Conservation (phyloP, 2,888 invertebrate genomes). For the Tetragonula carbonaria region DNA sequence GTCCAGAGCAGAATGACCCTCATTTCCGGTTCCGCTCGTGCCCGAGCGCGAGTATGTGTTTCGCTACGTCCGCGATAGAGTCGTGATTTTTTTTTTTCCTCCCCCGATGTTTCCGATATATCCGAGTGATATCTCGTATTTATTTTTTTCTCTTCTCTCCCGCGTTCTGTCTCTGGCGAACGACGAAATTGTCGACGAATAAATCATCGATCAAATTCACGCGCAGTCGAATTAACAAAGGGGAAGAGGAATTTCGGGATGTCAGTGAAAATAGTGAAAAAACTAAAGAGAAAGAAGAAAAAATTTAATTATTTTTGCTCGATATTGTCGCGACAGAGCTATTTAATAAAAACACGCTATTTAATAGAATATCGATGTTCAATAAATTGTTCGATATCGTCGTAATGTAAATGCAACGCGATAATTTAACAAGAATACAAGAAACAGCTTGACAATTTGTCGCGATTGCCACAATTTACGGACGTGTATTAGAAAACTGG, state of each 20-base stretch:
- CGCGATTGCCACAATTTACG: too few relatives aligned
- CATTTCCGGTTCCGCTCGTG: slow-evolving; percentile 41
- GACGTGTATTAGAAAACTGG: too few relatives aligned
- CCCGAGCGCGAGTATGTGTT: not conserved
- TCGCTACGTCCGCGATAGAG: not conserved
- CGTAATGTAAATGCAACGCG: too few relatives aligned
- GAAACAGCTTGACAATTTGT: too few relatives aligned
- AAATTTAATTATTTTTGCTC: too few relatives aligned
- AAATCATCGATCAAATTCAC: not conserved
- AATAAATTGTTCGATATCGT: too few relatives aligned
- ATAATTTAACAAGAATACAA: too few relatives aligned
- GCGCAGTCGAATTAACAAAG: not conserved
- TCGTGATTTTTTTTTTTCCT: not conserved
- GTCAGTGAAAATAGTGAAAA: too few relatives aligned
- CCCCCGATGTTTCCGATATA: not conserved
- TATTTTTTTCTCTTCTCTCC: not conserved
- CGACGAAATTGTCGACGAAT: not conserved
- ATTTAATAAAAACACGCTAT: too few relatives aligned
- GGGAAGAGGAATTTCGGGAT: not conserved
- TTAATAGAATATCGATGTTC: too few relatives aligned
- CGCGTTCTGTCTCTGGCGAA: not conserved
- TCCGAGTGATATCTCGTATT: not conserved
- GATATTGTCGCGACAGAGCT: too few relatives aligned
- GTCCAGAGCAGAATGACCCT: slow-evolving; percentile 24
- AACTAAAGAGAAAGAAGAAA: too few relatives aligned